These are phyloP conservation scores for Drosophila pallidifrons DNA, from an alignment of 1,140 invertebrate species.

Conservation along the genomic window DNA sequence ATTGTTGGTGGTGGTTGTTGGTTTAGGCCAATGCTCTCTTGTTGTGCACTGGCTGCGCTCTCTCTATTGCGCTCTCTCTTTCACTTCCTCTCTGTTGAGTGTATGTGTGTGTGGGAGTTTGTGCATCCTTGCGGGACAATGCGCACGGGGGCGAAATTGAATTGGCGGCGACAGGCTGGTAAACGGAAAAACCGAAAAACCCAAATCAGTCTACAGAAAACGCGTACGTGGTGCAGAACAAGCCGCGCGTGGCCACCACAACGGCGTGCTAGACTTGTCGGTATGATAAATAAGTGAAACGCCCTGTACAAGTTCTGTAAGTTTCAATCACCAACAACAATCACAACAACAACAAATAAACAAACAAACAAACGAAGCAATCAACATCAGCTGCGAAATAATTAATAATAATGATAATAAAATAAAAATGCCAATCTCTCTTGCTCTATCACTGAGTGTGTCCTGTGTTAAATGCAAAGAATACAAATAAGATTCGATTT, in stretches of 20 bases:
- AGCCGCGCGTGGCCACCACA: constrained; percentile 84
- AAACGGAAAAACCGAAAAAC: constrained; percentile 73
- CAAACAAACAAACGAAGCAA: constrained; percentile 18
- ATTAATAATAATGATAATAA: constrained; percentile 54
- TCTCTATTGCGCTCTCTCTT: constrained; percentile 13
- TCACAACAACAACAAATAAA: constrained; percentile 35
- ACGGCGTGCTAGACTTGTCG: constrained; percentile 85
- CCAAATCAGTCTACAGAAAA: constrained; percentile 85
- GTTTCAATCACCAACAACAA: constrained; percentile 59
- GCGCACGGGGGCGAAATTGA: not conserved
- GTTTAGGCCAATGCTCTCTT: not conserved
- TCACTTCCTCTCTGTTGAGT: constrained; percentile 12
- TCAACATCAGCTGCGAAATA: constrained; percentile 31
- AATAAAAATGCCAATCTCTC: constrained; percentile 47
- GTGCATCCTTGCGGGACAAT: constrained; percentile 63
- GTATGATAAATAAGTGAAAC: constrained; percentile 85
- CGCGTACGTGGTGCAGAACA: constrained; percentile 85
- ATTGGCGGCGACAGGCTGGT: constrained; percentile 51
- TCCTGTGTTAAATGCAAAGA: constrained; percentile 53
- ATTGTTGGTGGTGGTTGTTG: constrained; percentile 25
- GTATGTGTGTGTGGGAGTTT: constrained; percentile 55
- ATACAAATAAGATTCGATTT: constrained; percentile 46
- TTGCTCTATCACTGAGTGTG: constrained; percentile 45
- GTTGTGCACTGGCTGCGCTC: constrained; percentile 21
- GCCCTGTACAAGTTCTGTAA: constrained; percentile 85